Evolutionary conservation across 2,113 vertebrate species (phyloP).

Genomic region (Hoplias malabaricus): DNA sequence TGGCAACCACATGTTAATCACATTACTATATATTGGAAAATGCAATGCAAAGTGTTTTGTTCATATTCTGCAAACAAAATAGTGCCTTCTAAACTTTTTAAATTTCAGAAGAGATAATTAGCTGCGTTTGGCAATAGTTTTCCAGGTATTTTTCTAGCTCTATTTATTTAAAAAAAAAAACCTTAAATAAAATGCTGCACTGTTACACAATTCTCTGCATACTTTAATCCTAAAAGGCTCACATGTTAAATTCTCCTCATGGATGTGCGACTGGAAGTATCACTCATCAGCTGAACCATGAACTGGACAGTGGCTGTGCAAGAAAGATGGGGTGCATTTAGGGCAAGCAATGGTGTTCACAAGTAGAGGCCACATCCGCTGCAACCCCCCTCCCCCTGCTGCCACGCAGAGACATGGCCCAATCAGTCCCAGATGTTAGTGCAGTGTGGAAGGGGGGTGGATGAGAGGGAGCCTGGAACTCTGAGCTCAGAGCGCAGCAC

Average conservation of each 20-base stretch:
- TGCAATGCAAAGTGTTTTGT: too few relatives aligned
- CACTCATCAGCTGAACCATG: background rate
- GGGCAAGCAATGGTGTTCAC: slow-evolving; percentile 15
- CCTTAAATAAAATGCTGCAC: too few relatives aligned
- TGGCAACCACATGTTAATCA: too few relatives aligned
- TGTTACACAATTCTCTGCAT: too few relatives aligned
- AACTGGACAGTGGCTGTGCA: background rate
- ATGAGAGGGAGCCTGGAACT: background rate
- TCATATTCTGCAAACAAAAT: too few relatives aligned
- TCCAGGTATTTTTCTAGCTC: too few relatives aligned
- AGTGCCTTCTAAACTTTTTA: too few relatives aligned
- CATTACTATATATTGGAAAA: too few relatives aligned
- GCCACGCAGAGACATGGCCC: slow-evolving; percentile 40
- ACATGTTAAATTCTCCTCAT: background rate
- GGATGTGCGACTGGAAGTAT: background rate
- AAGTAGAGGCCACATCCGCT: slow-evolving; percentile 48
- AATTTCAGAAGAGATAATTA: too few relatives aligned
- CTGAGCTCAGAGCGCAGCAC: slow-evolving; percentile 26
- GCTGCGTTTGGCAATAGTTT: too few relatives aligned
- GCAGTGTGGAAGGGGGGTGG: background rate
- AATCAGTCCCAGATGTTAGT: slow-evolving; percentile 57
- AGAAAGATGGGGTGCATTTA: slow-evolving; percentile 16
- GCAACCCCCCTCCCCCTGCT: slow-evolving; percentile 21
- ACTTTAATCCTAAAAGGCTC: too few relatives aligned
- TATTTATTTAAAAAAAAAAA: too few relatives aligned